A percentile compares a stretch with the other conserved stretches of the same genome.
phyloP scores from a whole-genome alignment of 1,140 invertebrate genomes.

The Oncopodura yosiiana region DNA sequence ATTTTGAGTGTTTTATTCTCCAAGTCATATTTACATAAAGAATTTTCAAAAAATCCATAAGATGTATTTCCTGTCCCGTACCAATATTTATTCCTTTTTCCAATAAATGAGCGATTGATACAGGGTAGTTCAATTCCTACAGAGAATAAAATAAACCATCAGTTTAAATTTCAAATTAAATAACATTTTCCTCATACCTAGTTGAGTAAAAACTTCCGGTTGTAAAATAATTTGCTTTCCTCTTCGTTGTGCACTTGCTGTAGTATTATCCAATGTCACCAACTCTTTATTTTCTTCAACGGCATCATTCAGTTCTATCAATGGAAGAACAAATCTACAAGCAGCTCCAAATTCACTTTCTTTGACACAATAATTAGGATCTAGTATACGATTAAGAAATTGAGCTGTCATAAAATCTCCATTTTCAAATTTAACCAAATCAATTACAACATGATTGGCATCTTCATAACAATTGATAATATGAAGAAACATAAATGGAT shows the following conservation, averaged over 20 bases:
- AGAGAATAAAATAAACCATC: too few relatives aligned
- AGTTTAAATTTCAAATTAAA: too few relatives aligned
- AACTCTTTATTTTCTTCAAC: constrained; percentile 5
- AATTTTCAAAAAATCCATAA: constrained; percentile 19
- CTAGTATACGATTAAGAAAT: not conserved
- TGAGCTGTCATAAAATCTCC: constrained; percentile 6
- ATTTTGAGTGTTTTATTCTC: constrained; percentile 9
- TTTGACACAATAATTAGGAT: not conserved
- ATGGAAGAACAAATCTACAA: constrained; percentile 18
- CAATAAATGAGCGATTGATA: constrained; percentile 15
- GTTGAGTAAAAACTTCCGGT: constrained; percentile 18
- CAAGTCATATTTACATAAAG: constrained; percentile 17
- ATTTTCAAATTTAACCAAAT: constrained; percentile 12
- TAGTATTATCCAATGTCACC: not conserved
- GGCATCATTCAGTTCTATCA: not conserved
- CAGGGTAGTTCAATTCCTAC: constrained; percentile 19
- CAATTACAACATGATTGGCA: constrained; percentile 7
- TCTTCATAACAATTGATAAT: constrained; percentile 33
- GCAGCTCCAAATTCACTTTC: constrained; percentile 15
- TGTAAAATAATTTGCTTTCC: constrained; percentile 22
- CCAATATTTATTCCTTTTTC: constrained; percentile 17
- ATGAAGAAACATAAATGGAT: constrained; percentile 22
- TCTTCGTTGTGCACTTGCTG: constrained; percentile 11
- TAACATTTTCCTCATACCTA: too few relatives aligned
- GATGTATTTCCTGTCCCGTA: constrained; percentile 24